These are phyloP conservation scores for Nymphalis io DNA, from an alignment of 1,140 invertebrate species.

Conservation along the genomic window DNA sequence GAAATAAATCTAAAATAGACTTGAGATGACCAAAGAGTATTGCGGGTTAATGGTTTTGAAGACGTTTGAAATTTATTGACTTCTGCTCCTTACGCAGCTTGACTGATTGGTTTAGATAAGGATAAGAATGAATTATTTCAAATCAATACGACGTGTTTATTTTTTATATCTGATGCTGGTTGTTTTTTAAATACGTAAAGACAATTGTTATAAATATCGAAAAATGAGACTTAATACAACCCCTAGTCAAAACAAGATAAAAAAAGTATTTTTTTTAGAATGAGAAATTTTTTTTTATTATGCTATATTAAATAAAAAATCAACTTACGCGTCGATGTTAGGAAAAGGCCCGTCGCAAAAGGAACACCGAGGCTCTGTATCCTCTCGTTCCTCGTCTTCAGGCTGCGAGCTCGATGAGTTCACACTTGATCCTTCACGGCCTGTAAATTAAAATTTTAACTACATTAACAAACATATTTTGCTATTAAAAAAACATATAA, in stretches of 20 bases:
- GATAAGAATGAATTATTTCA: slow-evolving; percentile 47
- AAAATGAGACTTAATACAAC: neutral
- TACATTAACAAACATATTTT: neutral
- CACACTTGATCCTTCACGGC: slow-evolving; percentile 52
- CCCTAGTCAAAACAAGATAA: too few relatives aligned
- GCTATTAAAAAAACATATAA: too few relatives aligned
- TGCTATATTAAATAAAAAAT: neutral
- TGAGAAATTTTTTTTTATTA: too few relatives aligned
- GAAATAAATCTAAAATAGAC: slow-evolving; percentile 60
- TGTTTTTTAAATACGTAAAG: neutral
- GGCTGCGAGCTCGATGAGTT: slow-evolving; percentile 47
- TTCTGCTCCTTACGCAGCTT: slow-evolving; percentile 46
- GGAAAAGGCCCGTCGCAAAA: slow-evolving; percentile 72
- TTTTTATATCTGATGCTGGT: too few relatives aligned
- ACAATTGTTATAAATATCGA: too few relatives aligned
- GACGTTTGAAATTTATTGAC: slow-evolving; percentile 66
- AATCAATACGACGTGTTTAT: neutral
- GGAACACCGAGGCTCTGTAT: slow-evolving; percentile 66
- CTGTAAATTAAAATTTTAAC: slow-evolving; percentile 50
- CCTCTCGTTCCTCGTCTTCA: slow-evolving; percentile 71
- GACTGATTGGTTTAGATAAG: slow-evolving; percentile 49
- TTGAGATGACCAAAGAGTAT: slow-evolving; percentile 55
- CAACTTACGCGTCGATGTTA: slow-evolving; percentile 73
- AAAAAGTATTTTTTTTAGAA: too few relatives aligned
- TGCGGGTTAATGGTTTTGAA: slow-evolving; percentile 63